phyloP scores from a whole-genome alignment of 2,888 invertebrate genomes.

The Podotricha telesiphe region DNA sequence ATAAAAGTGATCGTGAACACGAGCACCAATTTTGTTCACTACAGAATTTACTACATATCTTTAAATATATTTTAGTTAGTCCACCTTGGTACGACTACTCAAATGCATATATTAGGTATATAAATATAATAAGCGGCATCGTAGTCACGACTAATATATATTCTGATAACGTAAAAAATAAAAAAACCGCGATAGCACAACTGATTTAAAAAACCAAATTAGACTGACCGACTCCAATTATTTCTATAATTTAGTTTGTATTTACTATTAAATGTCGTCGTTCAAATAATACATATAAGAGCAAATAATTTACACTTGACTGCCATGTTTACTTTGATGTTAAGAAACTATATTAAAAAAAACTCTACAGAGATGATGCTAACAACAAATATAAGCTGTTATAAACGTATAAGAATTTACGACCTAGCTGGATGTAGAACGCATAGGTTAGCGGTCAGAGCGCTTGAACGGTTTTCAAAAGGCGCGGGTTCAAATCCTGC shows the following conservation, averaged over 20 bases:
- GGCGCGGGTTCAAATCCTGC: no score
- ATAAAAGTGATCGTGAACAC: neutral
- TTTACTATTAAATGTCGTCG: neutral
- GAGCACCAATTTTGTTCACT: neutral
- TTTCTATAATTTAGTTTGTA: neutral
- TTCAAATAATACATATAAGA: neutral
- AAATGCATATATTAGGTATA: neutral
- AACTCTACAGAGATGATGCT: no score
- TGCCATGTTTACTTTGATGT: neutral
- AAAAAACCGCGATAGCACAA: conserved; percentile 14
- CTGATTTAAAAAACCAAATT: conserved; percentile 1
- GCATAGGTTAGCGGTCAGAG: no score
- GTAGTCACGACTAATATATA: conserved; percentile 18
- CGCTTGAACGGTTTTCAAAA: no score
- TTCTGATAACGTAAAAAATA: conserved; percentile 24
- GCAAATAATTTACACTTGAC: neutral
- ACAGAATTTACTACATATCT: neutral
- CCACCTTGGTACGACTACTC: neutral
- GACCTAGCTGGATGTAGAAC: no score
- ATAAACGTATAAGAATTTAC: no score
- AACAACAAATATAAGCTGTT: no score
- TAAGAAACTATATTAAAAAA: no score
- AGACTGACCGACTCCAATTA: neutral
- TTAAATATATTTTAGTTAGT: conserved; percentile 1
- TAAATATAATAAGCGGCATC: conserved; percentile 1